Conservation (phyloP, 2,888 invertebrate genomes). For the Stenoptilia bipunctidactyla region DNA sequence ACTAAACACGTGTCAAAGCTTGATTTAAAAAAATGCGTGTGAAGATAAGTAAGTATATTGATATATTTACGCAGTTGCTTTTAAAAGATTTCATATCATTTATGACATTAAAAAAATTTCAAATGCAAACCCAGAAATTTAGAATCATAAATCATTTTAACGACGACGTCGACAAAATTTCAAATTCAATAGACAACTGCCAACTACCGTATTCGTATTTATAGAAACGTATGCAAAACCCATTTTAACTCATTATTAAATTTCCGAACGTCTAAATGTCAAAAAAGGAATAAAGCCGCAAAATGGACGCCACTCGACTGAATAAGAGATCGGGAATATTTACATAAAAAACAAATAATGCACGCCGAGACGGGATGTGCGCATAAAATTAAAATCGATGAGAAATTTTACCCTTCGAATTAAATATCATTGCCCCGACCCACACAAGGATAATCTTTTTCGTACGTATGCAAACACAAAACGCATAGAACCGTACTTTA, state of each 20-base stretch:
- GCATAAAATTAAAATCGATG: slow-evolving; percentile 72
- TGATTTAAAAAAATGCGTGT: no score
- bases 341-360: slow-evolving; percentile 70
- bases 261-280: slow-evolving; percentile 41
- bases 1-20: slow-evolving; percentile 52
- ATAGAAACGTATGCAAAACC: not conserved
- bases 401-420: slow-evolving; percentile 67
- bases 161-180: not conserved
- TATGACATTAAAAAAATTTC: no score
- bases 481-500: no score
- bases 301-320: slow-evolving; percentile 53
- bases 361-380: slow-evolving; percentile 62
- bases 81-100: no score
- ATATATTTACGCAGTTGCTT: no score
- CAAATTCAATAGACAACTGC: slow-evolving; percentile 1
- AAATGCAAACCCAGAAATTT: not conserved
- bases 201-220: not conserved
- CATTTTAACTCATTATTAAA: slow-evolving; percentile 1
- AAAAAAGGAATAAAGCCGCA: slow-evolving; percentile 44
- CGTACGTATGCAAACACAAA: no score
- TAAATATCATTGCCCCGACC: slow-evolving; percentile 64
- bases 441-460: no score
- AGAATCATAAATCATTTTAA: not conserved
- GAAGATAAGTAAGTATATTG: no score
- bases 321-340: slow-evolving; percentile 59